These are phyloP conservation scores for Galagoides demidoff DNA, from an alignment of 2,797 vertebrate species.

Conservation along the genomic window DNA sequence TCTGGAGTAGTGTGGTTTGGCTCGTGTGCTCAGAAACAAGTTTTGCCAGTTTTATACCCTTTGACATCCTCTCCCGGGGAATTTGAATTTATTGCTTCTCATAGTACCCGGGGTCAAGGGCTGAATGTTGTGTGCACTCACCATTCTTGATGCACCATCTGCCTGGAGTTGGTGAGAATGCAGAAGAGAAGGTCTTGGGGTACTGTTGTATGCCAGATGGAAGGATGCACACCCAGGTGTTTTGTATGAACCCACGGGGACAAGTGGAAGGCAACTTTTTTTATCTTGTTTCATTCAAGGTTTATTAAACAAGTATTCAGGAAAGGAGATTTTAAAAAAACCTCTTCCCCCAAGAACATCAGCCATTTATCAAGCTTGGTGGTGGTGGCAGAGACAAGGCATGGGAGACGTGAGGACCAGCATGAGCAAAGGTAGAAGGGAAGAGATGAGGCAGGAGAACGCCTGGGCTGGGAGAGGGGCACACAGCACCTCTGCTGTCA, in stretches of 20 bases:
- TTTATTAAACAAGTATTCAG: neutral
- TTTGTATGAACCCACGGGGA: neutral
- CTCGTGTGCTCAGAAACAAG: neutral
- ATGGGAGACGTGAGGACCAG: neutral
- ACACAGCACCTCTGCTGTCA: neutral
- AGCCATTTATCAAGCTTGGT: neutral
- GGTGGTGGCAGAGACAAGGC: neutral
- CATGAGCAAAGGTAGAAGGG: neutral
- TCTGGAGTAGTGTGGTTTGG: neutral
- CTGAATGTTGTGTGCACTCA: neutral
- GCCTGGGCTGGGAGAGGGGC: neutral
- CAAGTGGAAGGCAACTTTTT: neutral
- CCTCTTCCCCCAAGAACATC: neutral
- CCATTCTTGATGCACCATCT: neutral
- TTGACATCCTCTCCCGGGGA: neutral
- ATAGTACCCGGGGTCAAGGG: neutral
- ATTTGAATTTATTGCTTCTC: neutral
- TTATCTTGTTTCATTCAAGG: neutral
- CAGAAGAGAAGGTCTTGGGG: neutral
- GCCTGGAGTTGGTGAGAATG: neutral
- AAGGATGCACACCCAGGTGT: fast-evolving
- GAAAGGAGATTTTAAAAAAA: neutral
- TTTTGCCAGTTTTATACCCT: neutral
- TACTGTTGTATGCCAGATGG: fast-evolving
- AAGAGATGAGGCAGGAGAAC: neutral